Evolutionary conservation across 2,888 invertebrate genomes (phyloP).

Genomic region (Euclidia mi): DNA sequence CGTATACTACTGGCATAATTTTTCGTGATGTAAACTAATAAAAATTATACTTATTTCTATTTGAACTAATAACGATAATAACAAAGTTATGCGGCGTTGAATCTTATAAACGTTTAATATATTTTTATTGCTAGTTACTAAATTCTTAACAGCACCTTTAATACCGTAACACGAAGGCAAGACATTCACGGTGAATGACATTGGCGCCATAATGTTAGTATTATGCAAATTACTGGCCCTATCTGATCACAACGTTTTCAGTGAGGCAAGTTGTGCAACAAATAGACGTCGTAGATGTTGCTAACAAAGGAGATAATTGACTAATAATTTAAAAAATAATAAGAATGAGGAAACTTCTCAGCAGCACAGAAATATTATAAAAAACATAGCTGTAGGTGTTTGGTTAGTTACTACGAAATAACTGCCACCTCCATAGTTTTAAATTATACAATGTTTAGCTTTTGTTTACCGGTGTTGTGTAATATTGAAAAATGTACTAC

Average conservation of each 20-base stretch:
- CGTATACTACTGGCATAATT: too few relatives aligned
- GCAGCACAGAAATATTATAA: neutral
- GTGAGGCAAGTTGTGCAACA: slow-evolving; percentile 7
- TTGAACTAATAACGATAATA: too few relatives aligned
- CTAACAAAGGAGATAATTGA: neutral
- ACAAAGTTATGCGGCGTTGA: too few relatives aligned
- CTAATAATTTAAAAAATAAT: neutral
- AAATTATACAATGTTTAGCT: neutral
- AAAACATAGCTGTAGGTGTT: neutral
- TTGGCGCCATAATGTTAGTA: slow-evolving; percentile 3
- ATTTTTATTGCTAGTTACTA: slow-evolving; percentile 14
- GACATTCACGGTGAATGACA: slow-evolving; percentile 7
- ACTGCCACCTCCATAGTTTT: neutral
- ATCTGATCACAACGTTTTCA: slow-evolving; percentile 12
- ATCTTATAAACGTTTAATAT: neutral
- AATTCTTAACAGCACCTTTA: slow-evolving; percentile 12
- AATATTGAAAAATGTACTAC: neutral
- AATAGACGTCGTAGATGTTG: slow-evolving; percentile 4
- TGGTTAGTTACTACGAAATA: neutral
- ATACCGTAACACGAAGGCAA: slow-evolving; percentile 2
- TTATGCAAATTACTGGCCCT: slow-evolving; percentile 13
- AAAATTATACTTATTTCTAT: too few relatives aligned
- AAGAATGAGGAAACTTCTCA: neutral
- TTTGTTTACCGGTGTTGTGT: neutral
- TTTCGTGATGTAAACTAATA: too few relatives aligned